Evolutionary conservation across 2,888 invertebrate species (phyloP).

Genomic region (Stratiomys singularior): DNA sequence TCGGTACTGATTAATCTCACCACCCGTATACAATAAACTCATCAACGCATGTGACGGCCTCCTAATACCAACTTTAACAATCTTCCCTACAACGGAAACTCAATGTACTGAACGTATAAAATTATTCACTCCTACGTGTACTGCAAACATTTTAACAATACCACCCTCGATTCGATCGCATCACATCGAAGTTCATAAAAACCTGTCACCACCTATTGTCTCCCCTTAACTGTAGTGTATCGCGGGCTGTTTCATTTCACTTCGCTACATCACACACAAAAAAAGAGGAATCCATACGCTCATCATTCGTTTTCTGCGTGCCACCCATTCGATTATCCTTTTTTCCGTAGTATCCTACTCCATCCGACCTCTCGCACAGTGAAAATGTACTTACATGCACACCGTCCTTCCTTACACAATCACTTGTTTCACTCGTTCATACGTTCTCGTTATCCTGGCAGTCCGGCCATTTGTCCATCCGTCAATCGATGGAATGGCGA

Average conservation of each 20-base stretch:
- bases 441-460: too few relatives aligned
- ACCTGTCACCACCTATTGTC: slow-evolving; percentile 23
- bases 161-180: neutral
- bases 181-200: slow-evolving; percentile 9
- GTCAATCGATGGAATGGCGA: neutral
- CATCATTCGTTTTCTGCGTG: neutral
- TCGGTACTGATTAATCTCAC: too few relatives aligned
- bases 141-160: slow-evolving; percentile 11
- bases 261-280: neutral
- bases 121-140: slow-evolving; percentile 20
- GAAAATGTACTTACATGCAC: too few relatives aligned
- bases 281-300: neutral
- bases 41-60: neutral
- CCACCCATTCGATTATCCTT: slow-evolving; percentile 42
- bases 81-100: neutral
- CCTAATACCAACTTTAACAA: neutral
- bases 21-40: too few relatives aligned
- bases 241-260: neutral
- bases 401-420: too few relatives aligned
- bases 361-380: neutral
- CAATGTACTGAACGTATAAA: neutral
- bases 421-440: too few relatives aligned
- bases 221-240: neutral
- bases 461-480: neutral
- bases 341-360: neutral